These are phyloP conservation scores for Diadegma fenestrale DNA, from an alignment of 2,888 invertebrate genomes.

Conservation along the genomic window DNA sequence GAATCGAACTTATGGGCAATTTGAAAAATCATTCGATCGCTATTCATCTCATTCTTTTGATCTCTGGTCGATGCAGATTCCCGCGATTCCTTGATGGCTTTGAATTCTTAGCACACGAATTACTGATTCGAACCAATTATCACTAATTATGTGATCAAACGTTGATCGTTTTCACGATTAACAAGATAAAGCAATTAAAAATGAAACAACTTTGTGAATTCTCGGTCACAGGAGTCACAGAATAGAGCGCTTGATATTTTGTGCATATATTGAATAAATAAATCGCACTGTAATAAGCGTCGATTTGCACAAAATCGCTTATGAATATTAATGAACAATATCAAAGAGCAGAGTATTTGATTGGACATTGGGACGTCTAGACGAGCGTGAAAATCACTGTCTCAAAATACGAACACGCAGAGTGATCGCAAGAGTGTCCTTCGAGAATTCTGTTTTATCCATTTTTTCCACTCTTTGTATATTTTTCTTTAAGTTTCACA, in stretches of 20 bases:
- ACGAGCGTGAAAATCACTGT: background rate
- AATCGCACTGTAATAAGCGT: background rate
- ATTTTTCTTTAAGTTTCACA: slow-evolving; percentile 9
- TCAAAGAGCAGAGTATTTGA: slow-evolving; percentile 23
- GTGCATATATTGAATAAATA: background rate
- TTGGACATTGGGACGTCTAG: slow-evolving; percentile 32
- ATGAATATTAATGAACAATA: slow-evolving; percentile 46
- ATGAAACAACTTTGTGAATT: background rate
- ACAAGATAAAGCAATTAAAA: background rate
- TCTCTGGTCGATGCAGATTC: too few species aligned
- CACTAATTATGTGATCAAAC: background rate
- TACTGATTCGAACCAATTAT: background rate
- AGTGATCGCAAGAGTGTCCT: slow-evolving; percentile 18
- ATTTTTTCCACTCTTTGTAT: background rate
- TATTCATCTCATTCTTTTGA: background rate
- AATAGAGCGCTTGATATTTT: background rate
- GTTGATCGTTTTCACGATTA: background rate
- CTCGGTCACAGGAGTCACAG: background rate
- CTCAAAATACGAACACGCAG: background rate
- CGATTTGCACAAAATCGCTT: slow-evolving; percentile 21
- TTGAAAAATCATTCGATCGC: background rate
- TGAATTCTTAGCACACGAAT: too few species aligned
- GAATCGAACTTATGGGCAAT: background rate
- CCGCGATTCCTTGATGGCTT: too few species aligned
- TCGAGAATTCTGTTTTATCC: slow-evolving; percentile 15